Conservation (phyloP, 2,888 invertebrate genomes). For the Cremastinae sp. region DNA sequence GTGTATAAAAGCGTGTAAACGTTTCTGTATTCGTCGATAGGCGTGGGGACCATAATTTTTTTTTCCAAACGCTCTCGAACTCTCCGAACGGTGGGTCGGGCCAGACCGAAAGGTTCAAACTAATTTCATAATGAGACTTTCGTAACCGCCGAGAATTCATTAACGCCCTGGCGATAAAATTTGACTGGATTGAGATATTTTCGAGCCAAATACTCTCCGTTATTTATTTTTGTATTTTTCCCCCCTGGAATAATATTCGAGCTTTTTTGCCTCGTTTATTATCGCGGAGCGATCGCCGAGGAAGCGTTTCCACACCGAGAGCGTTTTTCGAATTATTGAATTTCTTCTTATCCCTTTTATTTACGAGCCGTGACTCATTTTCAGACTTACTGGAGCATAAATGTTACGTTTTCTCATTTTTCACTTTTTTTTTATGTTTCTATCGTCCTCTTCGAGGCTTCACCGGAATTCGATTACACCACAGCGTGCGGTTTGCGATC, state of each 20-base stretch:
- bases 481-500: conserved; percentile 14
- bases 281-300: conserved; percentile 1
- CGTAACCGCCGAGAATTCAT: conserved; percentile 72
- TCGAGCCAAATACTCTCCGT: conserved; percentile 46
- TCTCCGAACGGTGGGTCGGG: conserved; percentile 58
- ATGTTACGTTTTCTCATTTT: conserved; percentile 9
- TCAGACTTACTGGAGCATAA: conserved; percentile 46
- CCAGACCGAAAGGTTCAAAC: conserved; percentile 67
- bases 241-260: neutral
- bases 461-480: conserved; percentile 49
- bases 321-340: conserved; percentile 52
- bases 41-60: conserved; percentile 11
- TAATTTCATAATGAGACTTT: conserved; percentile 74
- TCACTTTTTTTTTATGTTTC: neutral
- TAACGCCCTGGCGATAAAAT: conserved; percentile 69
- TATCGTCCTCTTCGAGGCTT: neutral
- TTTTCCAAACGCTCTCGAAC: conserved; percentile 5
- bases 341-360: conserved; percentile 52
- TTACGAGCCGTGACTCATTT: conserved; percentile 53
- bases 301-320: conserved; percentile 23
- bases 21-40: conserved; percentile 4
- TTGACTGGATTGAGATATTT: conserved; percentile 72
- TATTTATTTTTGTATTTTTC: conserved; percentile 61
- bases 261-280: conserved; percentile 3
- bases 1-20: neutral